Evolutionary conservation across 2,888 invertebrate genomes (phyloP).

Genomic region (Drosophila gaucha): DNA sequence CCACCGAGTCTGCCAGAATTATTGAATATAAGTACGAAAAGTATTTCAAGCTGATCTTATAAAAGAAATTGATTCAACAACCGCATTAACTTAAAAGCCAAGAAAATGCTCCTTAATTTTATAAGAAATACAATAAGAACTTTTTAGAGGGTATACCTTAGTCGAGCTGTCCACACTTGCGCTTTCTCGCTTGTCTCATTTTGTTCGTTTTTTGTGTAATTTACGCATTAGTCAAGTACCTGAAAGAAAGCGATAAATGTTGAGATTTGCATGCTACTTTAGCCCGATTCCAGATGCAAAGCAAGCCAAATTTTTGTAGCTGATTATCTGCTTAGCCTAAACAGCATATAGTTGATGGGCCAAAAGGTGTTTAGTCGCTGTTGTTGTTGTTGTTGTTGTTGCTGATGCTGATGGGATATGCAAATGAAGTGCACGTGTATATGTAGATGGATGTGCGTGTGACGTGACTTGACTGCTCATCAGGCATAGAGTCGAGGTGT

Average conservation of each 20-base stretch:
- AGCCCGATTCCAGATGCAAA: constrained; percentile 61
- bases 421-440: constrained; percentile 59
- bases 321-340: constrained; percentile 52
- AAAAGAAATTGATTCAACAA: too few species aligned
- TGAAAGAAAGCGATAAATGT: constrained; percentile 67
- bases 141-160: background rate
- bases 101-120: background rate
- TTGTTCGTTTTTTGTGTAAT: constrained; percentile 52
- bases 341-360: constrained; percentile 38
- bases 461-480: constrained; percentile 33
- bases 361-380: constrained; percentile 31
- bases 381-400: constrained; percentile 3
- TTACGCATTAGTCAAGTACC: constrained; percentile 75
- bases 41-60: too few species aligned
- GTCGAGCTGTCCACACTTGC: constrained; percentile 11
- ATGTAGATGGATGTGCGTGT: constrained; percentile 44
- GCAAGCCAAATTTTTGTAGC: constrained; percentile 42
- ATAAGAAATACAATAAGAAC: background rate
- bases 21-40: too few species aligned
- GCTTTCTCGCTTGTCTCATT: constrained; percentile 13
- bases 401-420: constrained; percentile 49
- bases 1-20: too few species aligned
- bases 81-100: too few species aligned
- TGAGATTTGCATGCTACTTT: constrained; percentile 66
- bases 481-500: constrained; percentile 14